Percentiles rank a stretch among this genome's conserved stretches.
These are phyloP conservation scores for Monomorium pharaonis DNA, from an alignment of 1,140 invertebrate genomes.

Conservation along the genomic window DNA sequence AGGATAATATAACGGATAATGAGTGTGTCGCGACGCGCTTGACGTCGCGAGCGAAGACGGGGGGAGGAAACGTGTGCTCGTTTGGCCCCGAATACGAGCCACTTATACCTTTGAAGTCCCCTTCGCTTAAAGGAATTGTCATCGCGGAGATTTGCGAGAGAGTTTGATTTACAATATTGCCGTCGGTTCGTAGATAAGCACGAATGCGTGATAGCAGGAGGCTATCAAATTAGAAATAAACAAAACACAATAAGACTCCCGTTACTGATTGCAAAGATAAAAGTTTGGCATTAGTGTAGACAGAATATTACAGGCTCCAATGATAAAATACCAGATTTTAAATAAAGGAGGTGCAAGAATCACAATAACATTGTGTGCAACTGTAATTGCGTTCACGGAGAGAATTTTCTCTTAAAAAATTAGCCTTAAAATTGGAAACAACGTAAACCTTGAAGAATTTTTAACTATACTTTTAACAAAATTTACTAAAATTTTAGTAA, in stretches of 20 bases:
- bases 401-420: too few relatives aligned
- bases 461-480: too few relatives aligned
- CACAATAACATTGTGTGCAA: too few relatives aligned
- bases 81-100: neutral
- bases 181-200: neutral
- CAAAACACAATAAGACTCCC: neutral
- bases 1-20: constrained; percentile 46
- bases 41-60: neutral
- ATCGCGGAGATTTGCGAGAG: neutral
- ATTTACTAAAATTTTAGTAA: too few relatives aligned
- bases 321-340: too few relatives aligned
- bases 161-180: neutral
- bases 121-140: neutral
- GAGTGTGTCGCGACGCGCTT: constrained; percentile 7
- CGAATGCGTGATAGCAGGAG: neutral
- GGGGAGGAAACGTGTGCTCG: neutral
- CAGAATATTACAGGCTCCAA: too few relatives aligned
- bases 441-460: too few relatives aligned
- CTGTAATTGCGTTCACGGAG: too few relatives aligned
- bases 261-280: neutral
- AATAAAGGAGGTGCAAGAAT: too few relatives aligned
- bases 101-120: neutral
- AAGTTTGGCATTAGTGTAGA: neutral
- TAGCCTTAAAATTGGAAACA: too few relatives aligned
- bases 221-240: neutral